Evolutionary conservation across 2,113 vertebrate species (phyloP), one percentile per base, ranked within the genome.

Genomic region (Pachycephala philippinensis): DNA sequence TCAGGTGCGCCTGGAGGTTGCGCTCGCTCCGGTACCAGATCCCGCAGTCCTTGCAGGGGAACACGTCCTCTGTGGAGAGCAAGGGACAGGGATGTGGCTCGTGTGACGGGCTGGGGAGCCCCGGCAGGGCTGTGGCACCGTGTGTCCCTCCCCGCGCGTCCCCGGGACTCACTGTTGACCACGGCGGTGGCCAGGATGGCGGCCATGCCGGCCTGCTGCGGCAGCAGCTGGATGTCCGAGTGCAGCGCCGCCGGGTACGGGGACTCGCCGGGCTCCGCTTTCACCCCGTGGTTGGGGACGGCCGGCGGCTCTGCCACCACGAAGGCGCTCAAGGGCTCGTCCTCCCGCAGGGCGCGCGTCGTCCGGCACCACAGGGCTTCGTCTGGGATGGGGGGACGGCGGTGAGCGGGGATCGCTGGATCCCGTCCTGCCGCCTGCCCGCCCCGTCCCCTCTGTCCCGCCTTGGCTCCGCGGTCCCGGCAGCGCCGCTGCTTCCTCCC

Each of bases 21-120:
- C 99, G 98, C 97, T 99, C 99, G 7, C 99, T 99, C 11, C 99
- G 98, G 97, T 99, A 99, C 99, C 99, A 99, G 96, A 99, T 99
- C 54, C 99, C 99, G 4, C 99, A 99, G 97, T 99, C 99, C 96
- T 99, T 99, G 93, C 99, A 99, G 0, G 99, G 99, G 86, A 99
- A 99, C 79, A 99, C 98, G 11, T 99, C 99, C 97, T 99, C 99
- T 99, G 98, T 4, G 13, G 39, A 56, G 78, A 54, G 21, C 27
- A 40, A 64, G 31, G 40, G 33, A 77, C 71, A 26, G 28, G 61
- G 71, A 17, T 10, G 1, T 4, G 0, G 8, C 47, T 6, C 1
- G n/a, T 4, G 11, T 0, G 27, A 60, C 0, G 1, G n/a, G 27
- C 9, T 8, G 59, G 20, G 42, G n/a, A 81, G 24, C n/a, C 45